These are phyloP conservation scores for Nibea coibor DNA, from an alignment of 2,113 vertebrate genomes.

Conservation along the genomic window DNA sequence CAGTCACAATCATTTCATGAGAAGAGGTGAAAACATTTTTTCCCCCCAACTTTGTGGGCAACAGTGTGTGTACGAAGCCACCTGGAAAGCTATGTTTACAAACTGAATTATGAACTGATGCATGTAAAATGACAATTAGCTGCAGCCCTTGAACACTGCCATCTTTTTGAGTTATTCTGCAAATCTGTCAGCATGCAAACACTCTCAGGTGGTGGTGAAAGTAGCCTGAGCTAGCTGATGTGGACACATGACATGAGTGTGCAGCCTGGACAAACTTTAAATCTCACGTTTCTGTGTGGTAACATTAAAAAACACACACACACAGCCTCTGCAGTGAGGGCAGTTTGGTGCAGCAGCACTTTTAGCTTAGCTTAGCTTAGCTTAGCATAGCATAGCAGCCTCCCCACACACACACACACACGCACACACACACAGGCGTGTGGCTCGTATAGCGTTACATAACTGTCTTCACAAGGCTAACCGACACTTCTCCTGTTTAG, in stretches of 20 bases:
- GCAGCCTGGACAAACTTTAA: background rate
- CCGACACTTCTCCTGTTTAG: conserved; percentile 55
- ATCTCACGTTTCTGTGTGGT: background rate
- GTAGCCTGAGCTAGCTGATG: background rate
- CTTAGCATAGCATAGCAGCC: too few species aligned
- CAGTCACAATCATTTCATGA: too few species aligned
- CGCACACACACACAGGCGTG: background rate
- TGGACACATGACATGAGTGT: background rate
- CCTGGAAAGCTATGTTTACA: background rate
- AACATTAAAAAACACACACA: background rate
- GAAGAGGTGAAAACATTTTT: too few species aligned
- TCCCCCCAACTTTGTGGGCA: too few species aligned
- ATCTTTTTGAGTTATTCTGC: background rate
- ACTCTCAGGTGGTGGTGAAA: background rate
- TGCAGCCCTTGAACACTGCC: background rate
- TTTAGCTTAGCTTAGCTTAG: too few species aligned
- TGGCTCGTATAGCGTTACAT: conserved; percentile 62
- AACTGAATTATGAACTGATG: background rate
- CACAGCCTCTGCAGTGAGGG: background rate
- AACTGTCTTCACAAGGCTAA: conserved; percentile 56
- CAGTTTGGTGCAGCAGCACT: background rate
- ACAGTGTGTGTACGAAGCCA: too few species aligned
- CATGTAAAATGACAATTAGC: background rate
- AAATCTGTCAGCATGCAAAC: background rate
- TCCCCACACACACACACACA: too few species aligned